A percentile compares a stretch with the other conserved stretches of the same genome.
phyloP scores from a whole-genome alignment of 1,140 invertebrate species.

The Proctacanthus coquilletti region DNA sequence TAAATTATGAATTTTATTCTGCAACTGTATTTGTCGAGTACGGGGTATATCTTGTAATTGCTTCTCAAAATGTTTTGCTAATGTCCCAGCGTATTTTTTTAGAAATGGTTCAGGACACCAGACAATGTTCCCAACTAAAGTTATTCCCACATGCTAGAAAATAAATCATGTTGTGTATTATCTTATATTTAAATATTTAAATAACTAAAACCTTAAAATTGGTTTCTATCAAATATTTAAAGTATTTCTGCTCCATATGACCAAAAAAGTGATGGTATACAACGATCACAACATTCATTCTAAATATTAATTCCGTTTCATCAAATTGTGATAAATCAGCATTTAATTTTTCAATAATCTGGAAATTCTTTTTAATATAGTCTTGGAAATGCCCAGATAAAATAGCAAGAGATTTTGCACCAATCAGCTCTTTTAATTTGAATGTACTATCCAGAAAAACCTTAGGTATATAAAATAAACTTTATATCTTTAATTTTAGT shows the following conservation, averaged over 20 bases:
- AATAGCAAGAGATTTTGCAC: conserved; percentile 42
- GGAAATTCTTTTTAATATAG: conserved; percentile 49
- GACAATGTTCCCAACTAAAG: conserved; percentile 54
- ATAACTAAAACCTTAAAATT: conserved; percentile 7
- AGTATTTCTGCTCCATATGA: conserved; percentile 52
- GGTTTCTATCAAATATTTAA: conserved; percentile 9
- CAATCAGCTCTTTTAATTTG: conserved; percentile 39
- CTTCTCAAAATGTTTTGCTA: conserved; percentile 43
- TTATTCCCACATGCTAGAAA: conserved; percentile 50
- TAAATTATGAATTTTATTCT: conserved; percentile 38
- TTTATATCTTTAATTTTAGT: too few relatives aligned
- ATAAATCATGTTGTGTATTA: too few relatives aligned
- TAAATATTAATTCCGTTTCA: conserved; percentile 48
- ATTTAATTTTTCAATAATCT: conserved; percentile 43
- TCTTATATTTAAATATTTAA: too few relatives aligned
- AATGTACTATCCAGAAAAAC: conserved; percentile 45
- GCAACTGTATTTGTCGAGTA: conserved; percentile 39
- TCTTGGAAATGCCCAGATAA: conserved; percentile 55
- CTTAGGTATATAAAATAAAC: too few relatives aligned
- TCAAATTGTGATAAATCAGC: conserved; percentile 37
- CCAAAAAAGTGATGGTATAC: conserved; percentile 62
- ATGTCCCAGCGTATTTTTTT: conserved; percentile 39
- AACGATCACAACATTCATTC: conserved; percentile 53
- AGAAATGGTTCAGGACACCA: conserved; percentile 72
- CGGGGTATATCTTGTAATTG: conserved; percentile 35